Percentiles rank a stretch among this genome's conserved stretches.
phyloP scores from a whole-genome alignment of 2,113 vertebrate species.

The Pogonocichla stellata region DNA sequence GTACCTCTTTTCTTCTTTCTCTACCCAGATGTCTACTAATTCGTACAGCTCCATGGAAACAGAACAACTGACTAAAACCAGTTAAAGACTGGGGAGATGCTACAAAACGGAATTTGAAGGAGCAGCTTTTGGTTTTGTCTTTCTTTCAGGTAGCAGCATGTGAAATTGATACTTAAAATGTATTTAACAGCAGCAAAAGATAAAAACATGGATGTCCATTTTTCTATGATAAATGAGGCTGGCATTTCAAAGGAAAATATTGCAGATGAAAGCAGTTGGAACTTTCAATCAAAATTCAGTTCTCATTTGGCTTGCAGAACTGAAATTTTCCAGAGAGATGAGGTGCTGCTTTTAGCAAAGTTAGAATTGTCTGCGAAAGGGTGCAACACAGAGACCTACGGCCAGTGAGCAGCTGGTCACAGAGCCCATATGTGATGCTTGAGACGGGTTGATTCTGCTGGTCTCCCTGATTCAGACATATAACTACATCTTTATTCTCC shows the following conservation, averaged over 20 bases:
- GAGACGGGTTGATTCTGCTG: background rate
- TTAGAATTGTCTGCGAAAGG: background rate
- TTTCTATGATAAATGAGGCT: background rate
- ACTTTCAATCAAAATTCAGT: background rate
- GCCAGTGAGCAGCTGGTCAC: background rate
- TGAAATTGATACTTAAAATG: background rate
- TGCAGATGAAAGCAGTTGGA: background rate
- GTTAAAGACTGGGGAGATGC: background rate
- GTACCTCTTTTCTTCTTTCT: background rate
- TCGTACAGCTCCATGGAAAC: conserved; percentile 27
- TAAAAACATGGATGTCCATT: background rate
- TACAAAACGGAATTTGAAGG: background rate
- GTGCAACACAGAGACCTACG: background rate
- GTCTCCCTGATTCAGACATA: background rate
- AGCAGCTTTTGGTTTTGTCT: background rate
- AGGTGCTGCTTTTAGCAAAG: background rate
- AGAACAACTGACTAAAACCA: background rate
- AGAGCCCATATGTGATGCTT: background rate
- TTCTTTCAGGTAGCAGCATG: background rate
- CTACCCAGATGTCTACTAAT: background rate
- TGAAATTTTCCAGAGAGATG: background rate
- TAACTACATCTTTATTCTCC: background rate
- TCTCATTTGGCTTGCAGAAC: background rate
- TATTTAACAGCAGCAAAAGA: background rate
- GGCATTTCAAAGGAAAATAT: background rate